Conservation (phyloP, 2,797 vertebrate genomes). For the Labroides dimidiatus region DNA sequence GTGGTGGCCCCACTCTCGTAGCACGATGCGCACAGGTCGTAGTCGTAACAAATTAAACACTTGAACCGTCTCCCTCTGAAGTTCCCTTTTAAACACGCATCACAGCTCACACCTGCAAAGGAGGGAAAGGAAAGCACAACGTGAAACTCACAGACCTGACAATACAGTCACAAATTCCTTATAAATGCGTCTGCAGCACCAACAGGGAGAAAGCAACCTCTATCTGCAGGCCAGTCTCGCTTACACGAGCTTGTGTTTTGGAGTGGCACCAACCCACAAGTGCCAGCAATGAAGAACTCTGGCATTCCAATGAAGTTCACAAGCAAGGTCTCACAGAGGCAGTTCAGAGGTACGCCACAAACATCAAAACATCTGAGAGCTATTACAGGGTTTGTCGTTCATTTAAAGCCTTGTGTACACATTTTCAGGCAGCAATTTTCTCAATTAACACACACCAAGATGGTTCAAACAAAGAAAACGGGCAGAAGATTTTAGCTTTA, state of each 20-base stretch:
- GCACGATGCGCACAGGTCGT: slow-evolving; percentile 98
- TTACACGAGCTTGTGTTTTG: slow-evolving; percentile 61
- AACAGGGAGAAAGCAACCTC: slow-evolving; percentile 21
- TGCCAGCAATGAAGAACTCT: slow-evolving; percentile 53
- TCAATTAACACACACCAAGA: background rate
- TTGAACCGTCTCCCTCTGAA: slow-evolving; percentile 98
- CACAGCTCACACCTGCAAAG: slow-evolving; percentile 97
- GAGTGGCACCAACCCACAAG: slow-evolving; percentile 58
- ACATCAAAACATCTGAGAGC: slow-evolving; percentile 11
- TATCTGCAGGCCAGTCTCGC: slow-evolving; percentile 39
- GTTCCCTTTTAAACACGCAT: slow-evolving; percentile 99
- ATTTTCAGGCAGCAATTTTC: background rate
- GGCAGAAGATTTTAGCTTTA: background rate
- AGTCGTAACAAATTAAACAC: slow-evolving; percentile 99
- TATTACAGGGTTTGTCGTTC: slow-evolving; percentile 5
- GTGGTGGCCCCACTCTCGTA: slow-evolving; percentile 99
- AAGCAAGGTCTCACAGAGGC: slow-evolving; percentile 15
- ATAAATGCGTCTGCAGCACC: slow-evolving; percentile 5
- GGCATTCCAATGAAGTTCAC: slow-evolving; percentile 52
- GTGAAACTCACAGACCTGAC: slow-evolving; percentile 26
- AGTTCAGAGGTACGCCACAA: slow-evolving; percentile 21
- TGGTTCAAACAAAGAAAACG: background rate
- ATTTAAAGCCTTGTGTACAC: slow-evolving; percentile 17
- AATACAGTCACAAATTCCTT: slow-evolving; percentile 52
- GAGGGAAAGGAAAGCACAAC: background rate